These are phyloP conservation scores for Chloropsis hardwickii DNA, from an alignment of 2,113 vertebrate genomes.

Conservation along the genomic window DNA sequence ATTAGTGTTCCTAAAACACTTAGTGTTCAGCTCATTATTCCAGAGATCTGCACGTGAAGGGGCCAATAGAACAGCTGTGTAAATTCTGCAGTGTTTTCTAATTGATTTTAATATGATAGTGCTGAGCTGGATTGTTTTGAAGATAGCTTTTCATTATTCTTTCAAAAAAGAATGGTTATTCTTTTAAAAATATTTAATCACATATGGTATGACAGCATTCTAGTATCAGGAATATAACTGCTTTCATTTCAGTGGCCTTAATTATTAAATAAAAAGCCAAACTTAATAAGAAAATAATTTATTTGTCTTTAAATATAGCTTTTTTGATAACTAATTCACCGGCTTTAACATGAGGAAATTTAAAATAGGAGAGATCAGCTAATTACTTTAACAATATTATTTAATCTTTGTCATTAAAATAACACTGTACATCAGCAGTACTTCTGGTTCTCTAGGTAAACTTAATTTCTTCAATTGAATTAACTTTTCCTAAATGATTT, in stretches of 20 bases:
- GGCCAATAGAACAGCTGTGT: neutral
- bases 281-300: neutral
- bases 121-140: neutral
- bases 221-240: neutral
- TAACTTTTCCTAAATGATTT: neutral
- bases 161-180: neutral
- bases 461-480: neutral
- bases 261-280: neutral
- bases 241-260: neutral
- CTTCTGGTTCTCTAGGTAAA: neutral
- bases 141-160: neutral
- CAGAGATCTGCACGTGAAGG: neutral
- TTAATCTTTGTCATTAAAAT: neutral
- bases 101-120: neutral
- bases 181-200: neutral
- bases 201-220: neutral
- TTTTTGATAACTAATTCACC: neutral
- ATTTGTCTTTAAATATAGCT: neutral
- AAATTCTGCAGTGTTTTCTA: neutral
- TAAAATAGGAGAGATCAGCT: neutral
- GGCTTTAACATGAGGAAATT: neutral
- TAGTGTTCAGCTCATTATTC: neutral
- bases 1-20: neutral
- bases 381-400: neutral
- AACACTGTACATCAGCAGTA: neutral